Evolutionary conservation across 1,140 invertebrate genomes (phyloP), one percentile per base, ranked within the genome.

Genomic region (Paraescarpia echinospica): DNA sequence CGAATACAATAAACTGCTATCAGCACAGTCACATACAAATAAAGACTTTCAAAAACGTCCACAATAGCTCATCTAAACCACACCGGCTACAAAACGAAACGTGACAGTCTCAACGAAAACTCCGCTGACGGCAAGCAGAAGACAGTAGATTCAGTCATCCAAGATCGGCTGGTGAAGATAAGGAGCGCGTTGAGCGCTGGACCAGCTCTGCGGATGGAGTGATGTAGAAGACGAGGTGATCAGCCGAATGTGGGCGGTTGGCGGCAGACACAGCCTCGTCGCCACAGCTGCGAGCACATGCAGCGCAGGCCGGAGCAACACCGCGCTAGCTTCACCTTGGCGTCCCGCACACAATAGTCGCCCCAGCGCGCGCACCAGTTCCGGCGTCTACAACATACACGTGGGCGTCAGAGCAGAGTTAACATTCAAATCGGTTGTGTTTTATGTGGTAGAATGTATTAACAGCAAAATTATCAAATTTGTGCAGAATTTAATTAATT

Each of bases 291-390:
- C 2, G 91, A 92, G 59, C 93, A 93, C 48, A 93, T 41, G 59
- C 93, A 93, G 34, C 93, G 88, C n/a, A 92, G 92, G 14, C 92
- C 92, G 8, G 34, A n/a, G 41, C 93, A 93, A 89, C 93, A 93
- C n/a, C 89, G 51, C 89, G 93, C 93, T 31, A 93, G 92, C 51
- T 59, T 92, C 89, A 93, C 89, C 51, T 93, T 93, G 34, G 93
- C 93, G 27, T 93, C 91, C 27, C 90, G 92, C 33, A 93, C 93
- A 90, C 93, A 93, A 51, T 92, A 92, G 92, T 93, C 93, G 34
- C 93, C 93, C 93, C 93, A 93, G 27, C 90, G 77, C 0, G 93
- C 93, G 90, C 93, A 93, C 93, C 93, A 93, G 41, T 92, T 91
- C 34, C 93, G 93, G 33, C 93, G 92, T 89, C 33, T 92, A 89